Conservation (phyloP, 35 echinoderm and acorn worm species). For the Ophioderma brevispina region DNA sequence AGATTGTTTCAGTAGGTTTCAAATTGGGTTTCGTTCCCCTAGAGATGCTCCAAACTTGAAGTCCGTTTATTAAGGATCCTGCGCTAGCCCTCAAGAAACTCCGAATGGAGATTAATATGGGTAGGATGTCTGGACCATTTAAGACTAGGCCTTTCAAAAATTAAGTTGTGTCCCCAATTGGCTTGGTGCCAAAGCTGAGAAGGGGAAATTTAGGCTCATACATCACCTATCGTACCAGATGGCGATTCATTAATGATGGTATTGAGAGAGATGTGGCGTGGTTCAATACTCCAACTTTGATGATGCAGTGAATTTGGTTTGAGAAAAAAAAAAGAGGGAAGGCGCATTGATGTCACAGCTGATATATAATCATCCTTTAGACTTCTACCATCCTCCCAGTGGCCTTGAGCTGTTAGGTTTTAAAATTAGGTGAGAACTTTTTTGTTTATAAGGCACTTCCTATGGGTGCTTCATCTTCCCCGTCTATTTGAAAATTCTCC, state of each 20-base stretch:
- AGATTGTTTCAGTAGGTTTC: neutral
- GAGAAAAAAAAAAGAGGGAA: neutral
- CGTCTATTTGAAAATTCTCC: too few relatives aligned
- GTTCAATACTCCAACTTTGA: conserved; percentile 21
- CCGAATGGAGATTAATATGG: neutral
- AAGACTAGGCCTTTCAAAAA: neutral
- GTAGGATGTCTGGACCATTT: conserved; percentile 21
- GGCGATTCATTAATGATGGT: neutral
- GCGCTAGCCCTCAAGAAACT: neutral
- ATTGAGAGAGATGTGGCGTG: neutral
- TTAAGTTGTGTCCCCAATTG: conserved; percentile 5
- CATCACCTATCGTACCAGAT: neutral
- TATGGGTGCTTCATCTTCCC: too few relatives aligned
- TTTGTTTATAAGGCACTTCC: too few relatives aligned
- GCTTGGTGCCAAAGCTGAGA: neutral
- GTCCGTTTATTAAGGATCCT: neutral
- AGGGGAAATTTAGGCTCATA: conserved; percentile 6
- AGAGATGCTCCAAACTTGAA: conserved; percentile 4
- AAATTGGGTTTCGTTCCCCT: neutral
- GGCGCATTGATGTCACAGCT: too few relatives aligned
- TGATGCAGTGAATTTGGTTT: neutral
- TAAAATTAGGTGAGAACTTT: too few relatives aligned
- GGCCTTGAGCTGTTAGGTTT: too few relatives aligned
- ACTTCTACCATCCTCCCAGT: too few relatives aligned
- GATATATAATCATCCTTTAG: too few relatives aligned